A percentile compares a stretch with the other conserved stretches of the same genome.
These are phyloP conservation scores for Monochamus saltuarius DNA, from an alignment of 1,140 invertebrate genomes.

Conservation along the genomic window DNA sequence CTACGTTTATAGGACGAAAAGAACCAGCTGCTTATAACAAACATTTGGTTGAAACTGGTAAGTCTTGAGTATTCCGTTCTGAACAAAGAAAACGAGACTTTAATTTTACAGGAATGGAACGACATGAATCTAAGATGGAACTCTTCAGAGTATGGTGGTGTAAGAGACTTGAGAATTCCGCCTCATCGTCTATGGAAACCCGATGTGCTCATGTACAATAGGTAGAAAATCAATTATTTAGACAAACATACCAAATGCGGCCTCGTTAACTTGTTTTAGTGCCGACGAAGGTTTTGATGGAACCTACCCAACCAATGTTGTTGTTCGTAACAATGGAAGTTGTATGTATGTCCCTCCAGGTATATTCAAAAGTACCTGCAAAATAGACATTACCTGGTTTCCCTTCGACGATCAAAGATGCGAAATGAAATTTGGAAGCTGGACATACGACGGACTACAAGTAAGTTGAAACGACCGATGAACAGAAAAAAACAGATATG, in stretches of 20 bases:
- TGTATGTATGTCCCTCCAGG: conserved; percentile 96
- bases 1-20: conserved; percentile 72
- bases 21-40: conserved; percentile 82
- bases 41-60: conserved; percentile 85
- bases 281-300: conserved; percentile 98
- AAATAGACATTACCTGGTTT: conserved; percentile 99
- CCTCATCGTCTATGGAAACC: conserved; percentile 97
- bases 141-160: conserved; percentile 87
- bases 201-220: conserved; percentile 98
- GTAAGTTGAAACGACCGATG: conserved; percentile 58
- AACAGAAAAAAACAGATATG: too few species aligned
- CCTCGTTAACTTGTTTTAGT: conserved; percentile 60
- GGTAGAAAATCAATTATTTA: conserved; percentile 62
- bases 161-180: conserved; percentile 90
- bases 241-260: background rate
- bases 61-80: conserved; percentile 53
- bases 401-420: conserved; percentile 98
- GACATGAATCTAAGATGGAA: conserved; percentile 98
- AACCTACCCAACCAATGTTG: conserved; percentile 96
- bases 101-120: conserved; percentile 83
- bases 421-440: conserved; percentile 94
- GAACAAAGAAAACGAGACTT: background rate
- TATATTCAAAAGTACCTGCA: conserved; percentile 99
- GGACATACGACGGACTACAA: conserved; percentile 92
- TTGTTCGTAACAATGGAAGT: conserved; percentile 92